Base-by-base conservation (phyloP, 2,888 invertebrate species). In the Dasysyrphus tricinctus region DNA sequence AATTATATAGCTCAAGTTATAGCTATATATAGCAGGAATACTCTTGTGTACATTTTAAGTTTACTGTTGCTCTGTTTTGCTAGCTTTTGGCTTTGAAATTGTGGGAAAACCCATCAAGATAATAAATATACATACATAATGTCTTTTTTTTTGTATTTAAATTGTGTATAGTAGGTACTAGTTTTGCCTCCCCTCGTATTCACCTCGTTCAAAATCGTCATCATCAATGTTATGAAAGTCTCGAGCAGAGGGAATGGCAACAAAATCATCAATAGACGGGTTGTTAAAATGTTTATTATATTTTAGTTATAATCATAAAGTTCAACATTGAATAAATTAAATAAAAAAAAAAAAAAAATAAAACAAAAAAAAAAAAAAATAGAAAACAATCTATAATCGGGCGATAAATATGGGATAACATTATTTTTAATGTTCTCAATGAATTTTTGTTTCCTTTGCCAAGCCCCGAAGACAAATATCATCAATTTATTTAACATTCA, bases 61-160 rank as follows among this genome's bases (percentile, higher is more conserved):
- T 78, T 73, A 61, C 84, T 86, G 77, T 78, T 82, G 78, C 75
- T 79, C 81, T 81, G 74, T 86, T 77, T 85, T 67, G 82, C 72
- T 86, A 77, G 74, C 81, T 70, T 84, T 86, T 86, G 85, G 74
- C 81, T 86, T 86, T 82, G 81, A 82, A 86, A 82, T 78, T 86
- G 63, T 86, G 82, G 69, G 82, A 63, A 86, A 86, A 86, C 78
- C 86, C 86, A 86, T 0, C 69, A 42, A 69, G 69, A 82, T 65
- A 82, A 72, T 57, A 84, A 67, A 70, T 69, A 59, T 57, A 56
- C 2, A 24, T 59, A 67, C 63, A n/a, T 72, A 24, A 57, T 75
- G 49, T 65, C 19, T 75, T 42, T 63, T 70, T 72, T 72, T 49
- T 75, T 61, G 61, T 73, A 80, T 85, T 85, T 63, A 57, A 81